Conservation (phyloP, 2,888 invertebrate genomes). For the Conops quadrifasciatus region DNA sequence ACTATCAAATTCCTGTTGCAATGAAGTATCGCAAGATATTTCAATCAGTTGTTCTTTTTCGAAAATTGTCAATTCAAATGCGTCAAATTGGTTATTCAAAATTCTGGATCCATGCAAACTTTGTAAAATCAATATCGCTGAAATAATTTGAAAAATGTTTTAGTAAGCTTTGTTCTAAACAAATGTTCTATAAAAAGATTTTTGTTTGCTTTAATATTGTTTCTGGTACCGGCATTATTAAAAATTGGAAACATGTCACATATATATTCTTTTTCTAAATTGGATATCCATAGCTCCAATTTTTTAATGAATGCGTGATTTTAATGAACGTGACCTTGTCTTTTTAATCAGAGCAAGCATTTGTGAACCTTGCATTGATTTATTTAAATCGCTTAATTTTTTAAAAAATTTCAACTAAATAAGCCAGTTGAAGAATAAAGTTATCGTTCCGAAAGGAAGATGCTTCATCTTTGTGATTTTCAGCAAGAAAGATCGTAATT, state of each 20-base stretch:
- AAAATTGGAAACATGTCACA: slow-evolving; percentile 23
- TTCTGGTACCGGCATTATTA: slow-evolving; percentile 16
- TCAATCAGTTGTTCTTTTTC: slow-evolving; percentile 41
- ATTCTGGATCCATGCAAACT: slow-evolving; percentile 35
- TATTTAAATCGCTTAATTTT: slow-evolving; percentile 34
- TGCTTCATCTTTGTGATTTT: slow-evolving; percentile 23
- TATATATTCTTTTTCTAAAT: slow-evolving; percentile 16
- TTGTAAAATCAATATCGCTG: slow-evolving; percentile 33
- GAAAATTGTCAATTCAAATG: slow-evolving; percentile 30
- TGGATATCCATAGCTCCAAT: slow-evolving; percentile 24
- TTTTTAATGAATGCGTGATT: slow-evolving; percentile 34
- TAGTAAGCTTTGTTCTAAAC: slow-evolving; percentile 31
- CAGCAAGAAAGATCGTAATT: slow-evolving; percentile 28
- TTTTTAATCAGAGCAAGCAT: slow-evolving; percentile 35
- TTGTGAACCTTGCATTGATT: slow-evolving; percentile 33
- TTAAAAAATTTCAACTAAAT: slow-evolving; percentile 35
- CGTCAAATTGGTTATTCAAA: slow-evolving; percentile 34
- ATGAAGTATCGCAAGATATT: slow-evolving; percentile 43
- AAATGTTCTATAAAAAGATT: slow-evolving; percentile 30
- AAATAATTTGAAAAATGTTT: slow-evolving; percentile 26
- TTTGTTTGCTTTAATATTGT: too few species aligned
- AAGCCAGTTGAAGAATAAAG: slow-evolving; percentile 35
- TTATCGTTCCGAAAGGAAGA: slow-evolving; percentile 31
- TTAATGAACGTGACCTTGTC: slow-evolving; percentile 35
- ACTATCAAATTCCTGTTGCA: slow-evolving; percentile 43